phyloP scores from a whole-genome alignment of 1,140 invertebrate genomes.

The Colletes gigas region DNA sequence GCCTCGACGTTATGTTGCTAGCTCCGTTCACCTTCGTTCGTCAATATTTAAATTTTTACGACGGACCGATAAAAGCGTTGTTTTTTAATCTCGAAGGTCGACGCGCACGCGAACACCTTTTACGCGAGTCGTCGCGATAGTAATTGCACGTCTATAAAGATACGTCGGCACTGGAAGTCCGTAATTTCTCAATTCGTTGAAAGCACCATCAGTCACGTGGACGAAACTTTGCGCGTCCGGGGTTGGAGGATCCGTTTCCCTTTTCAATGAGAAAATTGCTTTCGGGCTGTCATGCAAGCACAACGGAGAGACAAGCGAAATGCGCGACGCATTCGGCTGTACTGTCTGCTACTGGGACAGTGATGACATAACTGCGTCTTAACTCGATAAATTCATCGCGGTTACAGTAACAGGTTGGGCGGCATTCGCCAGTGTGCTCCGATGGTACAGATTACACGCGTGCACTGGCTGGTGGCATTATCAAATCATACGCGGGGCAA shows the following conservation, averaged over 20 bases:
- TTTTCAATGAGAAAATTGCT: constrained; percentile 25
- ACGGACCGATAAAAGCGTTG: neutral
- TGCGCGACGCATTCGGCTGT: constrained; percentile 18
- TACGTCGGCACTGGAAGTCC: neutral
- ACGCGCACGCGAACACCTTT: neutral
- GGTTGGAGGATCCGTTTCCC: neutral
- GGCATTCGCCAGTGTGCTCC: constrained; percentile 24
- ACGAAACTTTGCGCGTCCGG: neutral
- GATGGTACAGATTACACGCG: neutral
- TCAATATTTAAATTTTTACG: too few relatives aligned
- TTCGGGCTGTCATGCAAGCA: neutral
- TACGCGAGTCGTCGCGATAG: neutral
- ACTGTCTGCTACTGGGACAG: constrained; percentile 35
- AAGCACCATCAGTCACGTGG: neutral
- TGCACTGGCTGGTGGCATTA: constrained; percentile 36
- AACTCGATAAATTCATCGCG: constrained; percentile 62
- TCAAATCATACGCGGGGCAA: constrained; percentile 49
- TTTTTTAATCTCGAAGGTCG: neutral
- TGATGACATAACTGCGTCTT: constrained; percentile 60
- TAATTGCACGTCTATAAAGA: neutral
- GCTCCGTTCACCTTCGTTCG: too few relatives aligned
- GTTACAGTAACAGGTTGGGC: constrained; percentile 61
- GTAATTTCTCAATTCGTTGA: neutral
- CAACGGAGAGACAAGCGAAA: constrained; percentile 26
- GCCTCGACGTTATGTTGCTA: too few relatives aligned